Evolutionary conservation across 2,888 invertebrate genomes (phyloP).

Genomic region (Cabera pusaria): DNA sequence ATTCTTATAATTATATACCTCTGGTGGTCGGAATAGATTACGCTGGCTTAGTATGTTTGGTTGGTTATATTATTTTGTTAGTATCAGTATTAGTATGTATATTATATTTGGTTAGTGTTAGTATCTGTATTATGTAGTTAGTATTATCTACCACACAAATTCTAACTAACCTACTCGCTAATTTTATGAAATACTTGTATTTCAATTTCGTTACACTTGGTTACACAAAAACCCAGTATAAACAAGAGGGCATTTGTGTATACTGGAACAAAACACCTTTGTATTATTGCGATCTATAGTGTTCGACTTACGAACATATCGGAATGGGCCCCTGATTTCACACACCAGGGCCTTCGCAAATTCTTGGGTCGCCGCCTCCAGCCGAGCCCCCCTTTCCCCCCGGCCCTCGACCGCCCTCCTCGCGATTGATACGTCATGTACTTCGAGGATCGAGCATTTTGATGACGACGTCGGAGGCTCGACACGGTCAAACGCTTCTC

Average conservation of each 20-base stretch:
- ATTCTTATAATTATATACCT: no score
- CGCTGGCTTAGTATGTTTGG: no score
- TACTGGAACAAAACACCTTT: constrained; percentile 7
- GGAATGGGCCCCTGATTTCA: constrained; percentile 25
- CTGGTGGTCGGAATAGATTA: no score
- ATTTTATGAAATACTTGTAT: neutral
- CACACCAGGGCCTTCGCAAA: constrained; percentile 24
- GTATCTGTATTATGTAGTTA: no score
- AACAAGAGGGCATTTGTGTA: no score
- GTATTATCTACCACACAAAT: no score
- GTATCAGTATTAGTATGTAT: no score
- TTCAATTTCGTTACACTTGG: no score
- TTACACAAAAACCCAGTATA: no score
- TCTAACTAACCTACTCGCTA: neutral
- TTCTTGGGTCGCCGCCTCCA: constrained; percentile 24
- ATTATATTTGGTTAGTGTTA: no score
- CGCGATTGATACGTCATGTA: constrained; percentile 26
- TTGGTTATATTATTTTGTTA: no score
- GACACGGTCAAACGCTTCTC: constrained; percentile 16
- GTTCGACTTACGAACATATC: constrained; percentile 15
- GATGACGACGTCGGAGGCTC: constrained; percentile 12
- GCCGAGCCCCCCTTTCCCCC: constrained; percentile 9
- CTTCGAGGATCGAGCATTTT: constrained; percentile 25
- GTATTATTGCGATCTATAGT: constrained; percentile 7
- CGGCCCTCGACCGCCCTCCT: constrained; percentile 1